Base-by-base conservation (phyloP, 2,888 invertebrate species). In the Onthophagus sagittarius region DNA sequence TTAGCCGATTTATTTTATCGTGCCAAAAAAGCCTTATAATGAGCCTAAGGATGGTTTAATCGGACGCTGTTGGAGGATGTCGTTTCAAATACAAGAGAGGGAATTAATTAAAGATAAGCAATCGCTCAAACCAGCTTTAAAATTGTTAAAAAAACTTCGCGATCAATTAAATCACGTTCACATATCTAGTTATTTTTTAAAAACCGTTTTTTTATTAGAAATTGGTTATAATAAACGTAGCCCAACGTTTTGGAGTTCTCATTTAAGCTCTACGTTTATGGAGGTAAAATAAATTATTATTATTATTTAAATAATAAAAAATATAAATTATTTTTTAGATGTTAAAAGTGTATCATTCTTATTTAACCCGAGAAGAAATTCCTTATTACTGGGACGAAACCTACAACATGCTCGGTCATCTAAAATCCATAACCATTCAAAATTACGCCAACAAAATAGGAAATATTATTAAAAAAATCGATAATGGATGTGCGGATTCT, bases 141-240 rank as follows among this genome's bases (percentile, higher is more conserved):
- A 79, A 74, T 74, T 85, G 11, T 71, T 85, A 32, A 85, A 85
- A 86, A 86, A 85, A 84, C 72, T 87, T 2, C 80, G 86, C 11
- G 86, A 87, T 75, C 79, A 78, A 0, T 77, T 83, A 53, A 75
- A 81, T 0, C 85, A 85, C 76, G 72, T 76, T 2, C 73, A 69
- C 1, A 82, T 87, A 14, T 83, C 85, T 0, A 88, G 87, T 73
- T 87, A 88, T 77, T 87, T 82, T 72, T 85, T 88, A 15, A 87
- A 88, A 79, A 87, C 86, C 0, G 75, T 87, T 15, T 85, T 84
- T 74, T 78, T 86, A 6, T 83, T 85, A 80, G 81, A 84, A 77
- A 71, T 78, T 5, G 15, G 76, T n/a, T 65, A 77, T 11, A 67
- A 71, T 5, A 39, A 53, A 4, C 23, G 23, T 3, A 3, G 3